These are phyloP conservation scores for Cossypha niveicapilla DNA, from an alignment of 2,797 vertebrate genomes.

Conservation along the genomic window DNA sequence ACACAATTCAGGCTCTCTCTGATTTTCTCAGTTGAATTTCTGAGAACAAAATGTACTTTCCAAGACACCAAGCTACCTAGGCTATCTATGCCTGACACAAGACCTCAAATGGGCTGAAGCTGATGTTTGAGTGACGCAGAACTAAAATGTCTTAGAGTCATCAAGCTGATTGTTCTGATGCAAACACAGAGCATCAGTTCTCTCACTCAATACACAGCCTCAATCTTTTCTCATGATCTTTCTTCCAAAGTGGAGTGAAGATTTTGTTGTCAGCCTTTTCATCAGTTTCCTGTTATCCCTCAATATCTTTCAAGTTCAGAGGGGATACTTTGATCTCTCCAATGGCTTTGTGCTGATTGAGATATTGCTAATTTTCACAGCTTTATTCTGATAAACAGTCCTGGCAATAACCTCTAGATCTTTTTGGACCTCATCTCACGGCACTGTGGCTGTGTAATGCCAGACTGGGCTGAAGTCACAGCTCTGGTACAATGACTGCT, in stretches of 20 bases:
- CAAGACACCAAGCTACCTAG: background rate
- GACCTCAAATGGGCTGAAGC: background rate
- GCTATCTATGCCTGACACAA: background rate
- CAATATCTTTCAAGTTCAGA: background rate
- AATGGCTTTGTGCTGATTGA: background rate
- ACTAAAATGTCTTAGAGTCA: background rate
- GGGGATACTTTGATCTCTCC: background rate
- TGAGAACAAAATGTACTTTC: background rate
- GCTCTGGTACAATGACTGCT: background rate
- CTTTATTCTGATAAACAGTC: background rate
- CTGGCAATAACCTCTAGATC: background rate
- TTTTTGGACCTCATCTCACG: background rate
- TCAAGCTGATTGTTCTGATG: background rate
- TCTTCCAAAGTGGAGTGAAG: background rate
- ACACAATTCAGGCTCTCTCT: background rate
- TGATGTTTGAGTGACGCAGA: background rate
- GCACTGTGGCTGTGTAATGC: background rate
- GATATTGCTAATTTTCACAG: background rate
- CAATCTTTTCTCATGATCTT: background rate
- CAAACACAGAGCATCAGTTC: background rate
- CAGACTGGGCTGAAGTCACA: background rate
- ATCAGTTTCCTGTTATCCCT: background rate
- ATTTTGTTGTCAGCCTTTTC: background rate
- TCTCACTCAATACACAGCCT: background rate
- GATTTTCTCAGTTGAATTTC: background rate